Evolutionary conservation across 2,888 invertebrate species (phyloP).

Genomic region (Reticulitermes lucifugus): DNA sequence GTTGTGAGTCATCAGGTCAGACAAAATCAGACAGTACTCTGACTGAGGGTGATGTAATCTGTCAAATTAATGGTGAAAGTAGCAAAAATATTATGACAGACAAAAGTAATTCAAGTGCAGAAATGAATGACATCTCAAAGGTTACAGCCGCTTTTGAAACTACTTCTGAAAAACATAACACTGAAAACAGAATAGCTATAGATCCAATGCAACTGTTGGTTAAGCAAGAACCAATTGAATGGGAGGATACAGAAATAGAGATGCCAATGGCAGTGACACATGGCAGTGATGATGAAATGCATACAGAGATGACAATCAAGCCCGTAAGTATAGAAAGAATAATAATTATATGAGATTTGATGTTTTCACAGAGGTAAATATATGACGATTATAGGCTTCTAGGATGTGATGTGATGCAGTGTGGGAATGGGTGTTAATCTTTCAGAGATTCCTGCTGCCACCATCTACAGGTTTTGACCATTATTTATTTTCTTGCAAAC

Average conservation of each 20-base stretch:
- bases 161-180: not conserved
- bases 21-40: not conserved
- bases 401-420: too few relatives aligned
- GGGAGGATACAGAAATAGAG: constrained; percentile 75
- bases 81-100: not conserved
- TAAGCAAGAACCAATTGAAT: constrained; percentile 78
- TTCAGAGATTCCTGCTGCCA: too few relatives aligned
- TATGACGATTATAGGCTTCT: too few relatives aligned
- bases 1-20: not conserved
- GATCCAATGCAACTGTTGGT: constrained; percentile 53
- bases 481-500: too few relatives aligned
- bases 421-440: too few relatives aligned
- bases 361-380: too few relatives aligned
- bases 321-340: constrained; percentile 65
- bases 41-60: not conserved
- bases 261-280: constrained; percentile 57
- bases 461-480: too few relatives aligned
- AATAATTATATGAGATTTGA: too few relatives aligned
- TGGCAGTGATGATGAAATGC: constrained; percentile 70
- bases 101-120: constrained; percentile 8
- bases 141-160: not conserved
- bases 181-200: constrained; percentile 12
- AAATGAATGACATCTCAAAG: not conserved
- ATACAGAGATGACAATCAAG: constrained; percentile 77
- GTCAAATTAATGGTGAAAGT: constrained; percentile 22